Evolutionary conservation across 2,797 vertebrate species (phyloP), one percentile per base, ranked within the genome.

Genomic region (Micropoecilia bifurca): DNA sequence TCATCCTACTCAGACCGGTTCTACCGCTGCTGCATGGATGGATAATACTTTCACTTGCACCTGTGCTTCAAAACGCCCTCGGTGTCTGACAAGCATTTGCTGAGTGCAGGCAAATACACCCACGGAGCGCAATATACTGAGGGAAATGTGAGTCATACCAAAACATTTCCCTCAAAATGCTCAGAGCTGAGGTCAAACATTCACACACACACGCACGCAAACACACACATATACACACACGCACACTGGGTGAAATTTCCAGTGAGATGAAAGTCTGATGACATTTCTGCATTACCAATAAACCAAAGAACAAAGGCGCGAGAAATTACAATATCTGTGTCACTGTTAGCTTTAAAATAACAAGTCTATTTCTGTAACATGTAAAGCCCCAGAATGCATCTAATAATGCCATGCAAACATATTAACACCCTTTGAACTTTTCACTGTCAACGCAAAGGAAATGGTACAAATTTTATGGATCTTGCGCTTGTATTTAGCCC

Each of bases 71-170:
- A 69, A 90, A 86, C 75, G 48, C 80, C 85, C 43, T 84, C 87
- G 46, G 16, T 71, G 82, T 88, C 90, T 91, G 90, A 90, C 78
- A 80, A 81, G 86, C 39, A 77, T 81, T 77, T 89, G 87, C 82
- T 86, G 82, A 86, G 84, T 74, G 76, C 88, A 86, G 72, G 81
- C 79, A 80, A 87, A 73, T 81, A 84, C 90, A 83, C 90, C 88
- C 87, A 90, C 90, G 6, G 80, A 88, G 55, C 33, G 82, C 2
- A 33, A 86, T 87, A 85, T 81, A 80, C 46, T 75, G 79, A 91
- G 87, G 83, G 82, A 92, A 90, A 78, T 87, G 61, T 91, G 88
- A 92, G 83, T 91, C 93, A 90, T 77, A 84, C 9, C 85, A 90
- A 90, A 91, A 90, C 87, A 90, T 85, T 87, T 86, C 82, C 78